phyloP scores from a whole-genome alignment of 2,888 invertebrate genomes.

The Folsomia manolachei region DNA sequence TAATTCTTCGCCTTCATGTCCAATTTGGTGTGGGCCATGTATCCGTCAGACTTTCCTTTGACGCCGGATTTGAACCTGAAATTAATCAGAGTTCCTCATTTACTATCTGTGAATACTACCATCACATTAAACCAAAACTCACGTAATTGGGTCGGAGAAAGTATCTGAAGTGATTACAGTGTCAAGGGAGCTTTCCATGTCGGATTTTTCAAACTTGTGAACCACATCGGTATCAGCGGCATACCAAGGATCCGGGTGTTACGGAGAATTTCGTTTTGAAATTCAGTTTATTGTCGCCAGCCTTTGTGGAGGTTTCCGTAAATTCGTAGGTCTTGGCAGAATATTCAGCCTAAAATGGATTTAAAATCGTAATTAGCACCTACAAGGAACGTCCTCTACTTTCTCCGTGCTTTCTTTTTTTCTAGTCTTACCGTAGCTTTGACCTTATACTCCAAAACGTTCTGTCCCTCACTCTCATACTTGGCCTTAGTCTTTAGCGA shows the following conservation, averaged over 20 bases:
- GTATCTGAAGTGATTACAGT: conserved; percentile 38
- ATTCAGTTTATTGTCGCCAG: conserved; percentile 27
- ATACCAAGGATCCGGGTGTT: conserved; percentile 39
- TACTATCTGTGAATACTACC: too few species aligned
- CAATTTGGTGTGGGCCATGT: conserved; percentile 31
- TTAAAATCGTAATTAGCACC: background rate
- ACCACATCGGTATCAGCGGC: conserved; percentile 36
- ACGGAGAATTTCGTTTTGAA: conserved; percentile 33
- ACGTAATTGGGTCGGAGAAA: conserved; percentile 39
- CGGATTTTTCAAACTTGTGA: conserved; percentile 30
- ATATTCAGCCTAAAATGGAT: conserved; percentile 21
- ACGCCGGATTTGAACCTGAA: conserved; percentile 40
- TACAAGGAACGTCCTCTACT: too few species aligned
- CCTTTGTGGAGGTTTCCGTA: conserved; percentile 37
- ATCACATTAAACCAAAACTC: conserved; percentile 15
- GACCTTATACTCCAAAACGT: conserved; percentile 20
- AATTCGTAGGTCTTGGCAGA: conserved; percentile 41
- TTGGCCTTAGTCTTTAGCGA: conserved; percentile 25
- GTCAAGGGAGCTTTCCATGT: conserved; percentile 34
- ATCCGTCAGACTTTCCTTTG: conserved; percentile 27
- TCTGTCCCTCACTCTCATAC: conserved; percentile 27
- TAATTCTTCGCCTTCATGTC: conserved; percentile 39
- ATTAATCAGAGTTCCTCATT: too few species aligned
- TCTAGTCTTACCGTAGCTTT: conserved; percentile 22
- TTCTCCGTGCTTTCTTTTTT: too few species aligned